Conservation (phyloP, 1,140 invertebrate genomes). For the Akabosia matsudoensis region DNA sequence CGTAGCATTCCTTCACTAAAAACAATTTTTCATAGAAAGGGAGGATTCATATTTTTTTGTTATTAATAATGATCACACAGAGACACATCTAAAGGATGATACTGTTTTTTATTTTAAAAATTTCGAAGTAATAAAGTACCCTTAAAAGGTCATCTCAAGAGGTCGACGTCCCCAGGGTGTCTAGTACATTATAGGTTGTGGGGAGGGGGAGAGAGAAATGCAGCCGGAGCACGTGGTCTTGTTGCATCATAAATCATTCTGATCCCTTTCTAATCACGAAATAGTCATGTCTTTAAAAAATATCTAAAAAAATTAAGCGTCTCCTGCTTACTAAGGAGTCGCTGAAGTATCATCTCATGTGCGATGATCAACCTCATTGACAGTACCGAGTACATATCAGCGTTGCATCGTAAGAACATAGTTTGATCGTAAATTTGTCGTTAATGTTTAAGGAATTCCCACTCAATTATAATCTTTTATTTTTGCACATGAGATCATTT, state of each 20-base stretch:
- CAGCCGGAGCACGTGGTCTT: conserved; percentile 12
- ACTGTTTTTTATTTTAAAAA: conserved; percentile 11
- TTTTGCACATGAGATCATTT: no score
- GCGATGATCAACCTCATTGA: no score
- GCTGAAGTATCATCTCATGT: no score
- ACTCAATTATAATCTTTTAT: no score
- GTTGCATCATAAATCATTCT: conserved; percentile 16
- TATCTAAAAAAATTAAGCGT: background rate
- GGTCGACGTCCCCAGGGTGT: conserved; percentile 9
- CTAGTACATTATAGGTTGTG: background rate
- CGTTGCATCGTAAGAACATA: no score
- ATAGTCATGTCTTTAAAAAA: background rate
- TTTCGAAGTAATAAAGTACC: conserved; percentile 5
- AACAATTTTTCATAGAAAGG: conserved; percentile 1
- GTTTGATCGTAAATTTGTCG: no score
- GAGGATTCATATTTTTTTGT: background rate
- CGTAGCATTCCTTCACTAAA: background rate
- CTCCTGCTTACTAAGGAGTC: background rate
- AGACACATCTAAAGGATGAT: background rate
- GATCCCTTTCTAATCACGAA: conserved; percentile 12
- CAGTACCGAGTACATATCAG: no score
- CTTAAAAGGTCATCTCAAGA: conserved; percentile 8
- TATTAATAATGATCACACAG: background rate
- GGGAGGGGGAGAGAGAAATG: background rate
- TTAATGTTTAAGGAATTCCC: no score